phyloP scores from a whole-genome alignment of 2,888 invertebrate genomes.

The Drosophila anomelani region DNA sequence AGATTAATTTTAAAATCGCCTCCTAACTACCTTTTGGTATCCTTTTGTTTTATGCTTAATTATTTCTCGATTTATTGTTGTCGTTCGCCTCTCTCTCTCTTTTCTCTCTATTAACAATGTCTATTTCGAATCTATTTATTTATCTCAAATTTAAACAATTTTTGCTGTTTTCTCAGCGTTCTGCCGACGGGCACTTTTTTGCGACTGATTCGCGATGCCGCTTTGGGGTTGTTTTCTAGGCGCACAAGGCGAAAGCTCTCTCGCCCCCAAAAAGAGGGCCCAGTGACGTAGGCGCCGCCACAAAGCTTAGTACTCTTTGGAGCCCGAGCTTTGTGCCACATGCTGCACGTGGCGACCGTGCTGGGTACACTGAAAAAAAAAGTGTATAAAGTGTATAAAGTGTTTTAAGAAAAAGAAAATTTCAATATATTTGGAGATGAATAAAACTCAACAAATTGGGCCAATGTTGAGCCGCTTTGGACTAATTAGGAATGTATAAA shows the following conservation, averaged over 20 bases:
- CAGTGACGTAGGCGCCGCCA: slow-evolving; percentile 48
- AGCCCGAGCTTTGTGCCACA: slow-evolving; percentile 22
- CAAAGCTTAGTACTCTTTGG: slow-evolving; percentile 24
- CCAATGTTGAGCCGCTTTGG: no score
- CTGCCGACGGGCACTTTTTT: slow-evolving; percentile 82
- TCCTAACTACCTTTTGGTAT: slow-evolving; percentile 8
- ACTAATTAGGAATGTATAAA: no score
- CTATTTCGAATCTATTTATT: slow-evolving; percentile 25
- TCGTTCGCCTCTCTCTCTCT: slow-evolving; percentile 5
- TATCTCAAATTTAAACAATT: slow-evolving; percentile 4
- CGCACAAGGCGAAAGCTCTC: slow-evolving; percentile 64
- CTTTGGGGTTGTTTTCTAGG: slow-evolving; percentile 80
- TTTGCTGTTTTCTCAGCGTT: slow-evolving; percentile 59
- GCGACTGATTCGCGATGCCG: slow-evolving; percentile 82
- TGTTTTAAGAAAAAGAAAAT: background rate
- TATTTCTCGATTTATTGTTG: background rate
- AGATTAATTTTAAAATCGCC: background rate
- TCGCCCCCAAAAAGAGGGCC: slow-evolving; percentile 51
- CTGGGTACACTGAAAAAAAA: slow-evolving; percentile 1
- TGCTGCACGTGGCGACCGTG: slow-evolving; percentile 29
- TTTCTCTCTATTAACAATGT: slow-evolving; percentile 3
- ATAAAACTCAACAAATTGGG: no score
- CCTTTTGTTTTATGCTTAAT: background rate
- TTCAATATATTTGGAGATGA: background rate
- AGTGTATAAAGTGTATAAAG: background rate